Percentiles rank a stretch among this genome's conserved stretches.
Conservation (phyloP, 30 jellyfish, hydroid and myxozoan genomes). For the Hydra vulgaris region DNA sequence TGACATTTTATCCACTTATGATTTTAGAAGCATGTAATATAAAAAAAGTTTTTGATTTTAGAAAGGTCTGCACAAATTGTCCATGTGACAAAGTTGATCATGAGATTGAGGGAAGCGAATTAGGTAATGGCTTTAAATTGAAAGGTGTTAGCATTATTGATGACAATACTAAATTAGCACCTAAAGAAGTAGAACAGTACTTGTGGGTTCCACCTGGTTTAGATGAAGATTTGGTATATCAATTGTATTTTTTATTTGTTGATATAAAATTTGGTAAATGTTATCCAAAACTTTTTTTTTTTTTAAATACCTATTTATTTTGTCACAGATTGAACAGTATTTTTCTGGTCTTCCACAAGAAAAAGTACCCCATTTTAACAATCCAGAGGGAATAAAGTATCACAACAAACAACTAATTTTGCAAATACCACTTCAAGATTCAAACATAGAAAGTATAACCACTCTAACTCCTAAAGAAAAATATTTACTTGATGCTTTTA, state of each 20-base stretch:
- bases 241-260: too few species aligned
- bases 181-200: slow-evolving; percentile 39
- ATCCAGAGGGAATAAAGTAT: slow-evolving; percentile 78
- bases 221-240: slow-evolving; percentile 64
- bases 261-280: too few species aligned
- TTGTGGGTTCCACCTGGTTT: slow-evolving; percentile 97
- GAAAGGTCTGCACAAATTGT: slow-evolving; percentile 72
- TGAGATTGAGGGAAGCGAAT: slow-evolving; percentile 38
- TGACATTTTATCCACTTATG: background rate
- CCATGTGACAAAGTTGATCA: slow-evolving; percentile 72
- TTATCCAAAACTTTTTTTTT: too few species aligned
- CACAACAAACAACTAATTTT: slow-evolving; percentile 71
- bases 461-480: slow-evolving; percentile 45
- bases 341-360: slow-evolving; percentile 54
- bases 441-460: slow-evolving; percentile 48
- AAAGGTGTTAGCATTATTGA: slow-evolving; percentile 32
- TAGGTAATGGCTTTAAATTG: slow-evolving; percentile 35
- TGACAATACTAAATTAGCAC: slow-evolving; percentile 22
- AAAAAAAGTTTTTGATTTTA: slow-evolving; percentile 15
- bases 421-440: slow-evolving; percentile 92
- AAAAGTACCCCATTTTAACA: slow-evolving; percentile 66
- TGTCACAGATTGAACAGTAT: slow-evolving; percentile 45
- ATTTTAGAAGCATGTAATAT: background rate
- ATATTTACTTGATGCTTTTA: slow-evolving; percentile 47
- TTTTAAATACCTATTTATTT: too few species aligned